These are phyloP conservation scores for Apis laboriosa DNA, from an alignment of 1,140 invertebrate species.

Conservation along the genomic window DNA sequence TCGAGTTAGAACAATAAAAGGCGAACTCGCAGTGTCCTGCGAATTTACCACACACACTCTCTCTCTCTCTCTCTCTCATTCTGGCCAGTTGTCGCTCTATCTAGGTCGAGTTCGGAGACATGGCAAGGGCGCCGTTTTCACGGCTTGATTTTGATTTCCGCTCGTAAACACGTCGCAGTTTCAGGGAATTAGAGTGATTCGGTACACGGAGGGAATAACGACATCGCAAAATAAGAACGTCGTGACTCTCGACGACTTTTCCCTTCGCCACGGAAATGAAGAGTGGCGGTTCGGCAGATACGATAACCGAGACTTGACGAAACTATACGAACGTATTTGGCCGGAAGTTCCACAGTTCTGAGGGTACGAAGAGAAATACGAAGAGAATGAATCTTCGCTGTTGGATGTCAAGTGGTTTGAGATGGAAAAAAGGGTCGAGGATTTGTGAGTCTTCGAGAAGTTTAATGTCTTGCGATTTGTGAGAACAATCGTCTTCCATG, in stretches of 20 bases:
- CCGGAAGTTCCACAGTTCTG: not conserved
- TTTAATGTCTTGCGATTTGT: no score
- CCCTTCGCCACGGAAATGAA: conserved; percentile 20
- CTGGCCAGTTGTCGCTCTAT: not conserved
- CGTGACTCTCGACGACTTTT: not conserved
- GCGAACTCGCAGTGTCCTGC: conserved; percentile 1
- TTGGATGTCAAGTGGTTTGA: no score
- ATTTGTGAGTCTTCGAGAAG: no score
- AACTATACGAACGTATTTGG: conserved; percentile 10
- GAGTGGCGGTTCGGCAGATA: conserved; percentile 19
- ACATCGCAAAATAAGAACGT: not conserved
- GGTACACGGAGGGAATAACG: not conserved
- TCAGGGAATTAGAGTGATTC: conserved; percentile 24
- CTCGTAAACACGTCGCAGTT: conserved; percentile 45
- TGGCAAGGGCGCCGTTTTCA: conserved; percentile 21
- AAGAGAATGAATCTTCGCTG: no score
- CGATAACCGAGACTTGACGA: not conserved
- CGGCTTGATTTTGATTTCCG: conserved; percentile 43
- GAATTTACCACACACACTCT: not conserved
- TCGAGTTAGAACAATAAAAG: conserved; percentile 45
- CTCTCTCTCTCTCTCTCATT: not conserved
- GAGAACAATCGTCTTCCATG: no score
- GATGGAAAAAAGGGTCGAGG: no score
- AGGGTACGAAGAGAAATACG: no score
- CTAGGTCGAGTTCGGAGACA: not conserved